A percentile compares a stretch with the other conserved stretches of the same genome.
Conservation (phyloP, 2,888 invertebrate species). For the Andrena dorsata region DNA sequence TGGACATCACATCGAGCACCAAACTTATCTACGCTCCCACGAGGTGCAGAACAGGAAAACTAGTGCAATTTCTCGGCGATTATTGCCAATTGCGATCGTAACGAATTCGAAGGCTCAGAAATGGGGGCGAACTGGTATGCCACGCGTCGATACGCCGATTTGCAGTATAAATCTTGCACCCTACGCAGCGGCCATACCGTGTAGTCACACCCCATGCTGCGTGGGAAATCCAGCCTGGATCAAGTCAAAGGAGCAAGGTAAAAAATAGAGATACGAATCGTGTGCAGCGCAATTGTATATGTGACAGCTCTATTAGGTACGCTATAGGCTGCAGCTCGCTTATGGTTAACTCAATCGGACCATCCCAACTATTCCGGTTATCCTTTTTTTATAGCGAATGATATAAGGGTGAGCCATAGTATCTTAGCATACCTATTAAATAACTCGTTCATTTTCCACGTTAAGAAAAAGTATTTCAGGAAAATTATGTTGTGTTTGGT, state of each 20-base stretch:
- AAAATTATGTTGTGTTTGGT: too few relatives aligned
- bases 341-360: slow-evolving; percentile 76
- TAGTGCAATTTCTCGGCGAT: slow-evolving; percentile 80
- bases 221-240: slow-evolving; percentile 79
- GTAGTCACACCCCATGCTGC: slow-evolving; percentile 72
- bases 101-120: slow-evolving; percentile 76
- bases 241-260: slow-evolving; percentile 49
- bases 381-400: slow-evolving; percentile 41
- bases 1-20: not conserved
- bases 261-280: slow-evolving; percentile 65
- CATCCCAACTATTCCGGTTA: slow-evolving; percentile 53
- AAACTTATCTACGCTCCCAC: slow-evolving; percentile 18
- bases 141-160: slow-evolving; percentile 78
- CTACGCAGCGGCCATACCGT: slow-evolving; percentile 62
- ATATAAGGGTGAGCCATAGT: too few relatives aligned
- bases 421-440: too few relatives aligned
- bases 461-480: too few relatives aligned
- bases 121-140: slow-evolving; percentile 60
- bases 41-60: slow-evolving; percentile 7
- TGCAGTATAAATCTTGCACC: slow-evolving; percentile 74
- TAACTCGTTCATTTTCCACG: too few relatives aligned
- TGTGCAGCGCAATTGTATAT: slow-evolving; percentile 59
- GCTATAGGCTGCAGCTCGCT: slow-evolving; percentile 45
- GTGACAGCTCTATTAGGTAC: slow-evolving; percentile 77
- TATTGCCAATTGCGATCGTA: slow-evolving; percentile 81